Evolutionary conservation across 2,888 invertebrate species (phyloP).

Genomic region (Drosophila kuntzei): DNA sequence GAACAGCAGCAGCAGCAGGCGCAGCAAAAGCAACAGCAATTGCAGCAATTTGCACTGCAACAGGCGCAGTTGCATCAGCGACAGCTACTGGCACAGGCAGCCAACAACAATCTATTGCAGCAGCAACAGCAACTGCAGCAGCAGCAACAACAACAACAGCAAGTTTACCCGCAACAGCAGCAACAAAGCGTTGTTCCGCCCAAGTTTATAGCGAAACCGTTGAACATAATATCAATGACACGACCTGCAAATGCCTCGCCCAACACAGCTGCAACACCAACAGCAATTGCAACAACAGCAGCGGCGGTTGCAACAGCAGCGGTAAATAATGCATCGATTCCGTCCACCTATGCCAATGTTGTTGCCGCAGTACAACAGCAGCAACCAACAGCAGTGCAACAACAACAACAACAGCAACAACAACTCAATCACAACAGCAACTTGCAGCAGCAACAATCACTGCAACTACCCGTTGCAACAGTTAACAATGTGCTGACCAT

Average conservation of each 20-base stretch:
- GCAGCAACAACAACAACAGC: slow-evolving; percentile 51
- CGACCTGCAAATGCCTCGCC: slow-evolving; percentile 69
- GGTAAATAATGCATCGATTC: slow-evolving; percentile 67
- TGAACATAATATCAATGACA: slow-evolving; percentile 84
- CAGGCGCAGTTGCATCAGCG: slow-evolving; percentile 75
- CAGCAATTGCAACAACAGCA: slow-evolving; percentile 31
- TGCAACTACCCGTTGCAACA: slow-evolving; percentile 75
- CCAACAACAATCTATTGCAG: slow-evolving; percentile 68
- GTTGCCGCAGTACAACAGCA: slow-evolving; percentile 51
- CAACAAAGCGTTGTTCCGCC: slow-evolving; percentile 51
- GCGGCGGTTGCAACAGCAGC: slow-evolving; percentile 25
- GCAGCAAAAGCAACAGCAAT: slow-evolving; percentile 73
- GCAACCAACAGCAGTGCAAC: slow-evolving; percentile 21
- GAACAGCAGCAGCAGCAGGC: slow-evolving; percentile 63
- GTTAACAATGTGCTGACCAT: slow-evolving; percentile 82
- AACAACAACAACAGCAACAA: slow-evolving; percentile 49
- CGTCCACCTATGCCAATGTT: slow-evolving; percentile 78
- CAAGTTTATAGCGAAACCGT: slow-evolving; percentile 83
- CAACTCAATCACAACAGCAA: slow-evolving; percentile 62
- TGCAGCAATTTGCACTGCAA: slow-evolving; percentile 80
- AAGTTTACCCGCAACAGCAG: slow-evolving; percentile 65
- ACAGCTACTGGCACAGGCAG: slow-evolving; percentile 73
- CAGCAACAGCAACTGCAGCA: slow-evolving; percentile 61
- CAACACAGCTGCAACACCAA: slow-evolving; percentile 65
- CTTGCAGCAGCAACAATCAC: slow-evolving; percentile 74